Evolutionary conservation across 2,888 invertebrate genomes (phyloP).

Genomic region (Galeopsomyia nigrocyanea): DNA sequence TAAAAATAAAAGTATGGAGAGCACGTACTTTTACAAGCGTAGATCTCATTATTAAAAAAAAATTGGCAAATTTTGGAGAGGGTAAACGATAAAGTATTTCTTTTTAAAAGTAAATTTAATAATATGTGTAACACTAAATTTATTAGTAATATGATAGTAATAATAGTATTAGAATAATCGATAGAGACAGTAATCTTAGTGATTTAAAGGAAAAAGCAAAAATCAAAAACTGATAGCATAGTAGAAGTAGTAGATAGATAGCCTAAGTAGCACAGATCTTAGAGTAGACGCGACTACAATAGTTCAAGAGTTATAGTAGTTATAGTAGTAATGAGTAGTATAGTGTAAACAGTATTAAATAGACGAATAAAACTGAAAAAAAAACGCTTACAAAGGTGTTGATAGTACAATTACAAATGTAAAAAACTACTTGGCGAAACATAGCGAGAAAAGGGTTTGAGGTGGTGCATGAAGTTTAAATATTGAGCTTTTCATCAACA

Average conservation of each 20-base stretch:
- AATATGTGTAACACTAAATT: conserved; percentile 48
- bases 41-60: conserved; percentile 32
- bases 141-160: conserved; percentile 45
- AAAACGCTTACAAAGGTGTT: conserved; percentile 48
- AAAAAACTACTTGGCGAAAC: conserved; percentile 46
- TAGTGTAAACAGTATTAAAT: conserved; percentile 44
- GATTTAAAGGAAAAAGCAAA: conserved; percentile 44
- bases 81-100: conserved; percentile 44
- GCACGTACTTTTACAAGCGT: conserved; percentile 43
- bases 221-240: conserved; percentile 50
- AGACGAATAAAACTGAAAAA: conserved; percentile 48
- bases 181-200: conserved; percentile 44
- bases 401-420: conserved; percentile 47
- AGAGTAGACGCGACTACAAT: conserved; percentile 46
- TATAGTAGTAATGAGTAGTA: conserved; percentile 45
- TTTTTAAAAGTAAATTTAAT: conserved; percentile 40
- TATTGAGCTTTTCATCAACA: conserved; percentile 31
- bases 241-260: conserved; percentile 50
- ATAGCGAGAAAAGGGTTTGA: conserved; percentile 44
- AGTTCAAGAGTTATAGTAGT: conserved; percentile 44
- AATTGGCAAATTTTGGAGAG: conserved; percentile 31
- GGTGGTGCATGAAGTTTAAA: conserved; percentile 31
- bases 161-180: conserved; percentile 47
- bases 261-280: conserved; percentile 47
- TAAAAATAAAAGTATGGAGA: conserved; percentile 45